These are phyloP conservation scores for Tinea semifulvella DNA, from an alignment of 2,888 invertebrate genomes.

Conservation along the genomic window DNA sequence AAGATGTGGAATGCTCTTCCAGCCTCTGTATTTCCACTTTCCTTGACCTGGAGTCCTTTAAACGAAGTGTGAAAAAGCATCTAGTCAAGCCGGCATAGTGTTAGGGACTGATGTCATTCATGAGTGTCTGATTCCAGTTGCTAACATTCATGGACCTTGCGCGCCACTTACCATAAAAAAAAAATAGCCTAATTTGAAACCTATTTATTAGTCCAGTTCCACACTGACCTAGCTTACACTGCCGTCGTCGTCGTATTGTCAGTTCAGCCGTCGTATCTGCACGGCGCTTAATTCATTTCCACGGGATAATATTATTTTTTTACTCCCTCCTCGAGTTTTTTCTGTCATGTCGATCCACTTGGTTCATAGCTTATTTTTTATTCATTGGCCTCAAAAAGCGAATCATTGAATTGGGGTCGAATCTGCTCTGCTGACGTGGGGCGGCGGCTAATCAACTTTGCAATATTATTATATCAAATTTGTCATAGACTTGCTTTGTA, in stretches of 20 bases:
- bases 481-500: neutral
- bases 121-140: too few relatives aligned
- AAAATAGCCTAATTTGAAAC: too few relatives aligned
- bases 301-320: slow-evolving; percentile 67
- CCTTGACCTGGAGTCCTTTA: too few relatives aligned
- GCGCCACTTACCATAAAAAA: too few relatives aligned
- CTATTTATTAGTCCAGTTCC: slow-evolving; percentile 10
- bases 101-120: too few relatives aligned
- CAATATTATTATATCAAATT: slow-evolving; percentile 22
- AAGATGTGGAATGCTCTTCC: too few relatives aligned
- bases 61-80: too few relatives aligned
- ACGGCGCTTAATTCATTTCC: slow-evolving; percentile 65
- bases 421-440: slow-evolving; percentile 43
- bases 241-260: slow-evolving; percentile 14
- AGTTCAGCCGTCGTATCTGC: slow-evolving; percentile 42
- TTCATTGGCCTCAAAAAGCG: slow-evolving; percentile 38
- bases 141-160: too few relatives aligned
- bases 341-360: slow-evolving; percentile 43
- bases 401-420: slow-evolving; percentile 41
- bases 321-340: slow-evolving; percentile 50
- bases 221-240: slow-evolving; percentile 10
- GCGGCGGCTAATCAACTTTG: slow-evolving; percentile 50
- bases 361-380: slow-evolving; percentile 55
- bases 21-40: too few relatives aligned
- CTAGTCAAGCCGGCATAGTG: too few relatives aligned